Base-by-base conservation (phyloP, 2,113 vertebrate genomes). In the Petroica traversi region DNA sequence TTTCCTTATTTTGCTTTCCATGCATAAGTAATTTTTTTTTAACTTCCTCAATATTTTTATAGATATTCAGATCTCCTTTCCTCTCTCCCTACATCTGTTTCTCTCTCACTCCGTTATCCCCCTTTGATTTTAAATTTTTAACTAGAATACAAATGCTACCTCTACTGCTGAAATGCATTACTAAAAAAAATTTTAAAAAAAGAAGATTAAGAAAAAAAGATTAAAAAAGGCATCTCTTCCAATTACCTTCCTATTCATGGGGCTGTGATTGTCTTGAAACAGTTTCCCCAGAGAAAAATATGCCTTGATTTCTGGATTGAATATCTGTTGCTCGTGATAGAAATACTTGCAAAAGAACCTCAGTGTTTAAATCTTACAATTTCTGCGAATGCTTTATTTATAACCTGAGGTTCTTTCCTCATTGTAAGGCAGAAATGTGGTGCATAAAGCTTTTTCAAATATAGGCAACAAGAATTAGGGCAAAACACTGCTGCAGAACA, bases 331-430 rank as follows among this genome's bases (percentile, higher is more conserved):
- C 67, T 52, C 89, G 12, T 89, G 67, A 91, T 46, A 92, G 23
- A 94, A 92, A 54, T 49, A 29, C 87, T 87, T 75, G 40, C 68
- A 67, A 92, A 85, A 86, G 80, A 57, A 78, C 33, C 11, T 6
- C 43, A 33, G 46, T 41, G 20, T 77, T 92, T 67, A 89, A 92
- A 62, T 71, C 55, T 66, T 52, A 16, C 28, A 66, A 66, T 87
- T 93, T 88, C 40, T 94, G 58, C 5, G 43, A 88, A 84, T 96
- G 31, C 46, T 92, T 95, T 89, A 69, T 95, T 91, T 93, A 89
- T 92, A 88, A 95, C 36, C 62, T 33, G 31, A 55, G 29, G 26
- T 95, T 61, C 22, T 17, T 33, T 67, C 20, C 46, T 68, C 46
- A 19, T 61, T 87, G 46, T 86, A 71, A 85, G 61, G 36, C 5